Conservation (phyloP, 1,140 invertebrate genomes). For the Anadara kagoshimensis region DNA sequence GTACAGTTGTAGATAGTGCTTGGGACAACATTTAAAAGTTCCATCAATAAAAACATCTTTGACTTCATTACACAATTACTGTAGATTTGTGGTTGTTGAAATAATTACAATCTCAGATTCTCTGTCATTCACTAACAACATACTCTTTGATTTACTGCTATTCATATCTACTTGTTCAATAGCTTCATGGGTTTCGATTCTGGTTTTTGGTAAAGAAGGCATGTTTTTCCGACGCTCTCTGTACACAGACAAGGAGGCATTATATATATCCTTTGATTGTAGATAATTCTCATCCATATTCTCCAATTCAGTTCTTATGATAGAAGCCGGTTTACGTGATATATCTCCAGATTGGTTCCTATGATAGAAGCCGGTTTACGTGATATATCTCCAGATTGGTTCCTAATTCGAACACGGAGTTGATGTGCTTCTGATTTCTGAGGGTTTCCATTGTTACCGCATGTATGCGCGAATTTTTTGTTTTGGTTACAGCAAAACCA, state of each 20-base stretch:
- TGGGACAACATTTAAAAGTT: conserved; percentile 8
- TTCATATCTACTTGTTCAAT: neutral
- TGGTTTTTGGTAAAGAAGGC: neutral
- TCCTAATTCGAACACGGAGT: too few species aligned
- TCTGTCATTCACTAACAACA: neutral
- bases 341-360: neutral
- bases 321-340: neutral
- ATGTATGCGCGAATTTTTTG: too few species aligned
- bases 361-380: too few species aligned
- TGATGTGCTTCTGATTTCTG: too few species aligned
- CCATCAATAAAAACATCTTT: conserved; percentile 5
- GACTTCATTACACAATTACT: conserved; percentile 1
- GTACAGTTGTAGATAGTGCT: neutral
- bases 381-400: too few species aligned
- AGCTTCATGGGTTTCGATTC: neutral
- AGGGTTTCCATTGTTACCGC: too few species aligned
- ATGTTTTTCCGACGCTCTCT: neutral
- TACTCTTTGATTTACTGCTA: neutral
- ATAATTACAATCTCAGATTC: too few species aligned
- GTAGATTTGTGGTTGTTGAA: neutral
- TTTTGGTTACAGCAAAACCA: too few species aligned
- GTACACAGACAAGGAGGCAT: neutral
- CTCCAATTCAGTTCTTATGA: neutral
- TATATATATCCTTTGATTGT: neutral
- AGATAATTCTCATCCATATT: neutral